Percentiles rank a stretch among this genome's conserved stretches.
Conservation (phyloP, 2,888 invertebrate species). For the Hirtodrosophila cameraria region DNA sequence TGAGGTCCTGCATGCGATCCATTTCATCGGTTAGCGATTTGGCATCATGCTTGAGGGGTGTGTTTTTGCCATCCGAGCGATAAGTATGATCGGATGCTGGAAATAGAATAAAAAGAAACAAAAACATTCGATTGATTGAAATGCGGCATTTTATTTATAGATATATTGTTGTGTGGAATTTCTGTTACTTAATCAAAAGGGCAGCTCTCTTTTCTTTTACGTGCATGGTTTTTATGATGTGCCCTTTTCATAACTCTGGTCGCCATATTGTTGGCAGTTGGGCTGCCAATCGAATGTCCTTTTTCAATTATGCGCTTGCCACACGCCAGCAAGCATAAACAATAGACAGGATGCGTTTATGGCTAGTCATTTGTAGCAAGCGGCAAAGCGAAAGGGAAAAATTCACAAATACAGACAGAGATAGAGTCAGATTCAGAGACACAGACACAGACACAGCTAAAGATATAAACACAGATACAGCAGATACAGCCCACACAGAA, state of each 20-base stretch:
- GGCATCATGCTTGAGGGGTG: constrained; percentile 80
- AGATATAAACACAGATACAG: constrained; percentile 21
- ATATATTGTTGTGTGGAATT: constrained; percentile 28
- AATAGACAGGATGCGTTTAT: constrained; percentile 78
- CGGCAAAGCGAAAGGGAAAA: constrained; percentile 35
- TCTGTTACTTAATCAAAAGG: constrained; percentile 62
- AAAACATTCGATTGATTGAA: constrained; percentile 41
- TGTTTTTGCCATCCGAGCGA: constrained; percentile 77
- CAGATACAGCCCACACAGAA: too few species aligned
- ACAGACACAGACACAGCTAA: not conserved
- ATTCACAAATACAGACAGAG: not conserved
- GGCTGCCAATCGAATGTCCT: constrained; percentile 68
- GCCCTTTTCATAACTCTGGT: constrained; percentile 52
- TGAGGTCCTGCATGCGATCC: constrained; percentile 77
- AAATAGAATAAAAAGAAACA: constrained; percentile 14
- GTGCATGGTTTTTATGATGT: constrained; percentile 57
- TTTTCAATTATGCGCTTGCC: constrained; percentile 76
- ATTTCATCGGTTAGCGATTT: constrained; percentile 82
- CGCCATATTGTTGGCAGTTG: constrained; percentile 45
- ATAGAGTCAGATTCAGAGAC: not conserved
- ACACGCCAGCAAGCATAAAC: constrained; percentile 72
- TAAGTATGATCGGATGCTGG: constrained; percentile 82
- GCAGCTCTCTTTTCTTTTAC: constrained; percentile 40
- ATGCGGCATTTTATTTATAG: constrained; percentile 26
- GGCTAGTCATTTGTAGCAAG: constrained; percentile 71